Percentiles rank a stretch among this genome's conserved stretches.
phyloP scores from a whole-genome alignment of 2,888 invertebrate genomes.

The Yponomeuta cagnagella region DNA sequence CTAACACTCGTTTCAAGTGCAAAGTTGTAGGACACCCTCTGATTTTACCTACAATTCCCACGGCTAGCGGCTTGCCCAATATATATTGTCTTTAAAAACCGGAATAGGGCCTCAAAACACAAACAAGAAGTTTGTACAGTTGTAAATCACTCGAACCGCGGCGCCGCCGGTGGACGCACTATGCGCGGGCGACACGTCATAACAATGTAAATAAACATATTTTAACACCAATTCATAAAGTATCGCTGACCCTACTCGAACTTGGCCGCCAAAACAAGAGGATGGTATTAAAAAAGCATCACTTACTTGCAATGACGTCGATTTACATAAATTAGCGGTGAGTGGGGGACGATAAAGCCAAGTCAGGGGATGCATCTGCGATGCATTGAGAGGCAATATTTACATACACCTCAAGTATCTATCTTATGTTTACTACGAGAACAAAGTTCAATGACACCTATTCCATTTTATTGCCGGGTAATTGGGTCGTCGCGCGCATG shows the following conservation, averaged over 20 bases:
- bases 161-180: background rate
- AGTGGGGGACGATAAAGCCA: background rate
- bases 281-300: constrained; percentile 66
- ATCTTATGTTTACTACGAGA: constrained; percentile 25
- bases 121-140: background rate
- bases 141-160: background rate
- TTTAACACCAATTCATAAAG: constrained; percentile 10
- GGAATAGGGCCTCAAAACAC: background rate
- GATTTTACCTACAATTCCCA: background rate
- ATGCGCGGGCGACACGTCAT: background rate
- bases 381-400: constrained; percentile 56
- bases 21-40: background rate
- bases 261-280: constrained; percentile 68
- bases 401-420: constrained; percentile 47
- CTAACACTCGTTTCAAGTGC: background rate
- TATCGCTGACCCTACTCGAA: constrained; percentile 34
- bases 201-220: constrained; percentile 11
- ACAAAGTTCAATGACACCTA: constrained; percentile 66
- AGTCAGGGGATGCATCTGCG: constrained; percentile 1
- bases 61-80: background rate
- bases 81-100: background rate
- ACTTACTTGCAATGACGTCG: constrained; percentile 64
- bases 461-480: constrained; percentile 69
- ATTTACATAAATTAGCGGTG: constrained; percentile 72
- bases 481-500: constrained; percentile 58